A percentile compares a stretch with the other conserved stretches of the same genome.
Evolutionary conservation across 2,797 vertebrate genomes (phyloP).

Genomic region (Xiphophorus birchmanni): DNA sequence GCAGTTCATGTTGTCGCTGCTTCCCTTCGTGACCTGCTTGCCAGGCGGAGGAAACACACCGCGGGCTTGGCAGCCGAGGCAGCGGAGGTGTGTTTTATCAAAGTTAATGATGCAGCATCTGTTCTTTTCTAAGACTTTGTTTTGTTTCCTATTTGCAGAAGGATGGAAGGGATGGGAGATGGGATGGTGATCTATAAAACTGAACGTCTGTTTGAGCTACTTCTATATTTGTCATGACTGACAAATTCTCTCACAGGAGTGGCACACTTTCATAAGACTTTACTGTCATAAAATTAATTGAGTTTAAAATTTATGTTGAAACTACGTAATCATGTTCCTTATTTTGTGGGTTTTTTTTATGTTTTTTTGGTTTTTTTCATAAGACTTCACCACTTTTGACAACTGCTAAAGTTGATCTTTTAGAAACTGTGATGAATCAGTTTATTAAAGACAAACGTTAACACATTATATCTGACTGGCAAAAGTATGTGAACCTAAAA

Average conservation of each 20-base stretch:
- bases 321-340: background rate
- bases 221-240: conserved; percentile 3
- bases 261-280: background rate
- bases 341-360: background rate
- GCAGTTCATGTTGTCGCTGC: conserved; percentile 31
- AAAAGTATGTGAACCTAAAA: background rate
- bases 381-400: background rate
- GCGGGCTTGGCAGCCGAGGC: conserved; percentile 24
- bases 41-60: conserved; percentile 36
- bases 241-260: background rate
- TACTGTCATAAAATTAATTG: background rate
- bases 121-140: conserved; percentile 16
- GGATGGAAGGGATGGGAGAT: background rate
- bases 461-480: background rate
- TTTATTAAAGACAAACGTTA: background rate
- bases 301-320: background rate
- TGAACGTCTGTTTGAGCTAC: background rate
- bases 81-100: conserved; percentile 36
- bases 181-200: background rate
- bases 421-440: background rate
- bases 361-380: background rate
- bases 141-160: conserved; percentile 23
- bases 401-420: background rate
- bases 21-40: conserved; percentile 41
- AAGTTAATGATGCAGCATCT: conserved; percentile 47